Evolutionary conservation across 2,888 invertebrate species (phyloP).

Genomic region (Aphidius colemani): DNA sequence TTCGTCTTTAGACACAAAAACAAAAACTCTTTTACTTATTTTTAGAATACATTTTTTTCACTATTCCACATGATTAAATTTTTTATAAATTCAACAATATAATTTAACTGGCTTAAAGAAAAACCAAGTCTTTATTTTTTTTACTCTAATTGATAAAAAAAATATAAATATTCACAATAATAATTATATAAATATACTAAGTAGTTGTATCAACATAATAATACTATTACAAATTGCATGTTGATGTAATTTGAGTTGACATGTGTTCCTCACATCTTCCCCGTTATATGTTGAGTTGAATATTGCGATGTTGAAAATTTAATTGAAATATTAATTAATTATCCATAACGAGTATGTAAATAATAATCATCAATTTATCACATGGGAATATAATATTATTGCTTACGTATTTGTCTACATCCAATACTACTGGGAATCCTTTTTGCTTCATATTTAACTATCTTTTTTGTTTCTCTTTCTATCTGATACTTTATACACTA

Average conservation of each 20-base stretch:
- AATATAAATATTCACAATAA: not conserved
- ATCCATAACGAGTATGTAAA: conserved; percentile 44
- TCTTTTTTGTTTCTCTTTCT: no score
- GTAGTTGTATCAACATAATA: no score
- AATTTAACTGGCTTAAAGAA: no score
- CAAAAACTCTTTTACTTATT: not conserved
- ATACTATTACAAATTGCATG: no score
- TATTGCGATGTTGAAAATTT: conserved; percentile 46
- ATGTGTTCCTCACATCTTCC: not conserved
- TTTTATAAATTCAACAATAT: not conserved
- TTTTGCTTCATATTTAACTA: no score
- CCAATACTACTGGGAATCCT: no score
- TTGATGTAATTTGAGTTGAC: not conserved
- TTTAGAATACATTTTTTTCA: not conserved
- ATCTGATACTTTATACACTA: no score
- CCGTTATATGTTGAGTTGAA: not conserved
- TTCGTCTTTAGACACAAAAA: not conserved
- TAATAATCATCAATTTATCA: conserved; percentile 47
- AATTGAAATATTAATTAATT: conserved; percentile 59
- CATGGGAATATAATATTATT: no score
- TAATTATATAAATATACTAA: not conserved
- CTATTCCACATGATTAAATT: conserved; percentile 2
- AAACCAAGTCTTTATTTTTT: no score
- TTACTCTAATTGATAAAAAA: not conserved
- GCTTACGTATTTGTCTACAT: no score